phyloP scores from a whole-genome alignment of 37 sponge, comb jelly and placozoan genomes.

The Diacarnus erythraeanus region DNA sequence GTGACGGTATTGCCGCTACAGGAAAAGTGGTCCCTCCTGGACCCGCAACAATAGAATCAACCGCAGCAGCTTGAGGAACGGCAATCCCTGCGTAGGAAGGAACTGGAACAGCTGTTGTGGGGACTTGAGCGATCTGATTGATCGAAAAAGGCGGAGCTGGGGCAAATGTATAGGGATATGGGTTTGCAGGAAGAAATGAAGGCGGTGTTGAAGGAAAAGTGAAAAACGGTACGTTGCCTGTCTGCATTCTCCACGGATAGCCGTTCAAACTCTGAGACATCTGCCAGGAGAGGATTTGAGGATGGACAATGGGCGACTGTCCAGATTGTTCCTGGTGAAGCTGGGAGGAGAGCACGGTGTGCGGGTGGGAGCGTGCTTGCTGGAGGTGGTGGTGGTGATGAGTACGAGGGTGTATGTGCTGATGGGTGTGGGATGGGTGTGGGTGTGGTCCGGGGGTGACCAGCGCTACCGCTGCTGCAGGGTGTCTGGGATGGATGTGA shows the following conservation, averaged over 20 bases:
- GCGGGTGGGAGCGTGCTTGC: background rate
- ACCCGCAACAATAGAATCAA: background rate
- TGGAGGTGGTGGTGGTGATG: background rate
- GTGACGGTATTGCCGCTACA: background rate
- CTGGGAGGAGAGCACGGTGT: slow-evolving; percentile 5
- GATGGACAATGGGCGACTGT: background rate
- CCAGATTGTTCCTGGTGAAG: background rate
- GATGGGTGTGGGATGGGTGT: background rate
- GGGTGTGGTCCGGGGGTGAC: background rate
- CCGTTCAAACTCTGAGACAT: slow-evolving; percentile 60
- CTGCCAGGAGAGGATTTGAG: slow-evolving; percentile 62
- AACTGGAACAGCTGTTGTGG: slow-evolving; percentile 24
- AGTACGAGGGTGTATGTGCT: background rate
- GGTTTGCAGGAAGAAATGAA: slow-evolving; percentile 62
- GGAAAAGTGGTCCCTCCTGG: slow-evolving; percentile 15
- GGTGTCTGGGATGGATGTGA: slow-evolving; percentile 4
- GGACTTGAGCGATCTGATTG: slow-evolving; percentile 22
- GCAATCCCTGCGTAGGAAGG: slow-evolving; percentile 42
- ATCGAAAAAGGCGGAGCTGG: slow-evolving; percentile 58
- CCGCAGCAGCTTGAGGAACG: slow-evolving; percentile 36
- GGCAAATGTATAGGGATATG: slow-evolving; percentile 81
- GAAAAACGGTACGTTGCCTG: slow-evolving; percentile 65
- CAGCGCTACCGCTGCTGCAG: background rate
- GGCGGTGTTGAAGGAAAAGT: slow-evolving; percentile 78
- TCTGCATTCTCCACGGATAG: slow-evolving; percentile 57